Evolutionary conservation across 2,888 invertebrate genomes (phyloP).

Genomic region (Exocentrus adspersus): DNA sequence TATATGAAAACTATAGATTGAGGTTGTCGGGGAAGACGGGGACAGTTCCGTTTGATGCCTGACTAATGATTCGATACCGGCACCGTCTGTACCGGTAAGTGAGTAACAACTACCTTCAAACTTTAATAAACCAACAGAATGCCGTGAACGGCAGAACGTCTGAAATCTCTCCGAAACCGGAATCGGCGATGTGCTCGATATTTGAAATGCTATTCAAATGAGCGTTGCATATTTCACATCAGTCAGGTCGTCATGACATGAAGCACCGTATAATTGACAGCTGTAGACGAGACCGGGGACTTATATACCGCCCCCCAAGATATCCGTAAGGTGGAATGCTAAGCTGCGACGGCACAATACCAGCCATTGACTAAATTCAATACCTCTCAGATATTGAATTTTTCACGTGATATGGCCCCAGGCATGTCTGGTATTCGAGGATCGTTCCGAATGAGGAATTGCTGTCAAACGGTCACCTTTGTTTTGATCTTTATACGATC

Average conservation of each 20-base stretch:
- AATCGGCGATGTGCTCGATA: conserved; percentile 37
- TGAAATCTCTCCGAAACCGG: not conserved
- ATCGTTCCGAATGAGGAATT: conserved; percentile 59
- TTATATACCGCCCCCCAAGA: conserved; percentile 32
- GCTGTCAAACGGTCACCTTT: conserved; percentile 59
- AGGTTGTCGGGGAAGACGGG: too few relatives aligned
- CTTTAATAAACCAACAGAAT: too few relatives aligned
- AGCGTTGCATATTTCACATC: conserved; percentile 56
- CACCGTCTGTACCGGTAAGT: too few relatives aligned
- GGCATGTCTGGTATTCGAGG: conserved; percentile 56
- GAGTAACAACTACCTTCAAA: too few relatives aligned
- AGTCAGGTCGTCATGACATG: conserved; percentile 57
- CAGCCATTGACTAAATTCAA: conserved; percentile 58
- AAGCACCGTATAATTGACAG: conserved; percentile 59
- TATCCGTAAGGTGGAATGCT: conserved; percentile 44
- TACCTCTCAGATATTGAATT: conserved; percentile 61
- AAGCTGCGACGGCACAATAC: conserved; percentile 54
- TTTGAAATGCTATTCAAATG: conserved; percentile 58
- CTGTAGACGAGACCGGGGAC: conserved; percentile 52
- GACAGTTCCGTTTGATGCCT: too few relatives aligned
- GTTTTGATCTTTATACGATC: conserved; percentile 49
- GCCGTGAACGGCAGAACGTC: not conserved
- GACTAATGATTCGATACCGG: too few relatives aligned
- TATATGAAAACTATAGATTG: too few relatives aligned
- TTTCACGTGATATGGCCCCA: conserved; percentile 59